Evolutionary conservation across 2,888 invertebrate species (phyloP).

Genomic region (Lapara coniferarum): DNA sequence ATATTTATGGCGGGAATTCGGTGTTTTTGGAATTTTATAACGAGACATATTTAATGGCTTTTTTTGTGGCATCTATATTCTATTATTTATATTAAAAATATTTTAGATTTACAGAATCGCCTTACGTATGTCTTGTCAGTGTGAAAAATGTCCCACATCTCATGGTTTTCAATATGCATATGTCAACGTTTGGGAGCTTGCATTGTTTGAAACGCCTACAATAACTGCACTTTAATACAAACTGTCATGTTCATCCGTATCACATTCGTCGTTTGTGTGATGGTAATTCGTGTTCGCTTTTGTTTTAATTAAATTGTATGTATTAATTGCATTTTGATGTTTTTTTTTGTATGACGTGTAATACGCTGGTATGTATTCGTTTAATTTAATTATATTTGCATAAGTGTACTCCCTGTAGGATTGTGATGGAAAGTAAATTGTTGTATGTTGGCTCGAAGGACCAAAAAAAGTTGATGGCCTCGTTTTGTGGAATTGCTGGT

Average conservation of each 20-base stretch:
- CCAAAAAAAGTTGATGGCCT: conserved; percentile 2
- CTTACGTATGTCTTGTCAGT: conserved; percentile 17
- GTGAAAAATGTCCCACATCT: background rate
- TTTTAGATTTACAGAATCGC: background rate
- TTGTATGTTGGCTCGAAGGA: background rate
- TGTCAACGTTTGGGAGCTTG: conserved; percentile 13
- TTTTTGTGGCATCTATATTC: background rate
- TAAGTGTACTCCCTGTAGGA: background rate
- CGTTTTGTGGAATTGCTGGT: background rate
- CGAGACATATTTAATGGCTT: conserved; percentile 24
- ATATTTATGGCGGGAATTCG: conserved; percentile 40
- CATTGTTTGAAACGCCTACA: conserved; percentile 9
- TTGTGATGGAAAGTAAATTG: background rate
- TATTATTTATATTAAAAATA: background rate
- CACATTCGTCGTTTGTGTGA: conserved; percentile 40
- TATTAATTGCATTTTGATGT: conserved; percentile 36
- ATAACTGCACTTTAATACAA: conserved; percentile 26
- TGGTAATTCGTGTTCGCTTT: conserved; percentile 34
- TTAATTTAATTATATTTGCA: conserved; percentile 5
- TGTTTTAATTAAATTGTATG: conserved; percentile 25
- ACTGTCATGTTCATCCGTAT: conserved; percentile 38
- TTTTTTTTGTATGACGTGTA: conserved; percentile 34
- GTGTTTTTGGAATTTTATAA: background rate
- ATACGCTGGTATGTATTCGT: conserved; percentile 30
- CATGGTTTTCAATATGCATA: background rate